A percentile compares a stretch with the other conserved stretches of the same genome.
Evolutionary conservation across 2,113 vertebrate species (phyloP).

Genomic region (Spermophilus dauricus): DNA sequence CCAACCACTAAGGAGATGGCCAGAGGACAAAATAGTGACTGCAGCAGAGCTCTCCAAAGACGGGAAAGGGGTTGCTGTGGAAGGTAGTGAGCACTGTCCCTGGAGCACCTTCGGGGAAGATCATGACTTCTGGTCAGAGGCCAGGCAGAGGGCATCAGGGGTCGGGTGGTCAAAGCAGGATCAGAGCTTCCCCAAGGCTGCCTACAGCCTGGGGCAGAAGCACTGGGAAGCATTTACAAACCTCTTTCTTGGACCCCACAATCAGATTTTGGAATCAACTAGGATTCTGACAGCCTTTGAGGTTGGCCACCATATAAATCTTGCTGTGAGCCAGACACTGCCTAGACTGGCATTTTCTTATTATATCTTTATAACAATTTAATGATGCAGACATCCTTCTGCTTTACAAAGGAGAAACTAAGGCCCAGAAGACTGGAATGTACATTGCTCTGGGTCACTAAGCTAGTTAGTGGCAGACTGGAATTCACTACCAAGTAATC

Average conservation of each 20-base stretch:
- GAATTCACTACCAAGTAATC: background rate
- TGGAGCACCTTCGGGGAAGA: background rate
- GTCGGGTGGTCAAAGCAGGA: background rate
- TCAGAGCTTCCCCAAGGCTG: background rate
- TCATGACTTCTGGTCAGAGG: background rate
- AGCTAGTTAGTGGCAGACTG: background rate
- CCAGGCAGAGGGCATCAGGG: background rate
- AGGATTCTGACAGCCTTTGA: background rate
- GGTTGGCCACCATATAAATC: background rate
- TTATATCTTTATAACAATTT: background rate
- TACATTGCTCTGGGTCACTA: background rate
- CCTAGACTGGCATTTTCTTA: no score
- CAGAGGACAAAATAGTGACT: background rate
- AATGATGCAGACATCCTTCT: background rate
- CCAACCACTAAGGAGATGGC: background rate
- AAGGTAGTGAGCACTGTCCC: background rate
- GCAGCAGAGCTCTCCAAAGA: slow-evolving; percentile 13
- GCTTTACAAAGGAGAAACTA: background rate
- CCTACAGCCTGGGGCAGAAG: background rate
- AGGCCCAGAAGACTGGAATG: background rate
- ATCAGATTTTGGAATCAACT: background rate
- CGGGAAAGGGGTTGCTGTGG: background rate
- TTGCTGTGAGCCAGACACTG: background rate
- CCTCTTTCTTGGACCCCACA: background rate
- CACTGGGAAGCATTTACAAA: background rate